phyloP scores from a whole-genome alignment of 2,113 vertebrate species.

The Butorides virescens region DNA sequence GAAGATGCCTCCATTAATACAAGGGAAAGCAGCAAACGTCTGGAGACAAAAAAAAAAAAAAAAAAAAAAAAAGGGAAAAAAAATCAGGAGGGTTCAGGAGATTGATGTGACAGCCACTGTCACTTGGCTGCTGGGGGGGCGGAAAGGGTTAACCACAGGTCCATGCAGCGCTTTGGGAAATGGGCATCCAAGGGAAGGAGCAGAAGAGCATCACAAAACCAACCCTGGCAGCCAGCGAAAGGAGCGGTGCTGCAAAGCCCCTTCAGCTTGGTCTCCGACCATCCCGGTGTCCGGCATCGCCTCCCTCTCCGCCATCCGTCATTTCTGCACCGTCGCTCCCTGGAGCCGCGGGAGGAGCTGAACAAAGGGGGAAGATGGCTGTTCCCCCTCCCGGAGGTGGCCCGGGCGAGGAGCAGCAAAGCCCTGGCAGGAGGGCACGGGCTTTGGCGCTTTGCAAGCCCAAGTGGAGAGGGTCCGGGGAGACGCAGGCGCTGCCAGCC shows the following conservation, averaged over 20 bases:
- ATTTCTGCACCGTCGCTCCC: fast-evolving
- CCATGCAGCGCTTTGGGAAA: not conserved
- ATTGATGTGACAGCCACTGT: fast-evolving
- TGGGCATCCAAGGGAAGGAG: not conserved
- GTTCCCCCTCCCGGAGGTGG: not conserved
- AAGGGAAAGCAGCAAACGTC: not conserved
- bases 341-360: not conserved
- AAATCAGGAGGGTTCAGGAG: not conserved
- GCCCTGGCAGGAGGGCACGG: not conserved
- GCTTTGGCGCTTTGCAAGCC: fast-evolving
- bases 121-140: not conserved
- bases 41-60: not conserved
- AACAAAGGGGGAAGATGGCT: not conserved
- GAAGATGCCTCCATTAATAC: not conserved
- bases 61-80: too few relatives aligned
- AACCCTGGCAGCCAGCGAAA: fast-evolving
- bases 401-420: not conserved
- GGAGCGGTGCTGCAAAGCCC: fast-evolving
- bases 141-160: not conserved
- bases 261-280: fast-evolving
- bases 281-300: fast-evolving
- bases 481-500: fast-evolving
- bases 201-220: not conserved
- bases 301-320: not conserved
- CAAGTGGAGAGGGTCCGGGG: fast-evolving